Conservation (phyloP, 2,888 invertebrate species). For the Mellilla xanthometata region DNA sequence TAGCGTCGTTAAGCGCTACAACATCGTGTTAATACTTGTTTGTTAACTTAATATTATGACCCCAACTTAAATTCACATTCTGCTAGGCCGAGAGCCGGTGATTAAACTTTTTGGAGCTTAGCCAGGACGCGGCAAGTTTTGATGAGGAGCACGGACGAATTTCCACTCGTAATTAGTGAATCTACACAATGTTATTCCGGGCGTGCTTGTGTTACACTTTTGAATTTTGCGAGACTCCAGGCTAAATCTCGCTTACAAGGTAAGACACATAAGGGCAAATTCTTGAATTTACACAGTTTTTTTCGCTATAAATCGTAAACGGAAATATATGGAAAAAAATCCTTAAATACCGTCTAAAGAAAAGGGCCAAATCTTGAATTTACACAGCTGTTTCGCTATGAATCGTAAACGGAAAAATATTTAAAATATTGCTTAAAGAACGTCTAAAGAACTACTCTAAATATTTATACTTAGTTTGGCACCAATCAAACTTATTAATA, state of each 20-base stretch:
- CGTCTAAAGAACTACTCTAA: too few relatives aligned
- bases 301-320: too few relatives aligned
- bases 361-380: too few relatives aligned
- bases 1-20: conserved; percentile 22
- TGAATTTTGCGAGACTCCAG: conserved; percentile 1
- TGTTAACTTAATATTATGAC: conserved; percentile 22
- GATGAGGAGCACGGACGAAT: conserved; percentile 45
- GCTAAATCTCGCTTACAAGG: background rate
- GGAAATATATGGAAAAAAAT: too few relatives aligned
- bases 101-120: conserved; percentile 54
- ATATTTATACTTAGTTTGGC: too few relatives aligned
- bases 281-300: too few relatives aligned
- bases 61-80: conserved; percentile 28
- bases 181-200: conserved; percentile 31
- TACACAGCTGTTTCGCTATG: too few relatives aligned
- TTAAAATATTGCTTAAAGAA: too few relatives aligned
- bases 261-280: background rate
- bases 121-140: conserved; percentile 54
- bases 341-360: too few relatives aligned
- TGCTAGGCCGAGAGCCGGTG: conserved; percentile 24
- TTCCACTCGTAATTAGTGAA: conserved; percentile 44
- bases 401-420: too few relatives aligned
- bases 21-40: conserved; percentile 19
- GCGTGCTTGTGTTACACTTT: conserved; percentile 1
- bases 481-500: too few relatives aligned